These are phyloP conservation scores for Spatulosminthurus flaviceps DNA, from an alignment of 2,888 invertebrate species.

Conservation along the genomic window DNA sequence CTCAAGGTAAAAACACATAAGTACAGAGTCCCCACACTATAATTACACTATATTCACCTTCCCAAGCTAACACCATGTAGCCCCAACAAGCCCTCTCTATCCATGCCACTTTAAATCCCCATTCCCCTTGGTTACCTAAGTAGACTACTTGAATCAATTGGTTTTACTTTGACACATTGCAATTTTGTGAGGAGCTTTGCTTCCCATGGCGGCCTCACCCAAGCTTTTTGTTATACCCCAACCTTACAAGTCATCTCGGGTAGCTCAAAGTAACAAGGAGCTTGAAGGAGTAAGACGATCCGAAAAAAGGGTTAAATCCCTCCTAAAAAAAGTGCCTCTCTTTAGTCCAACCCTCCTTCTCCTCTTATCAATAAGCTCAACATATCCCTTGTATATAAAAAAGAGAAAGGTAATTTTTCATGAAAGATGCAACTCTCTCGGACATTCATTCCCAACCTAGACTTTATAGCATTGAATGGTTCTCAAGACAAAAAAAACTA, in stretches of 20 bases:
- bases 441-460: slow-evolving; percentile 45
- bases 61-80: too few relatives aligned
- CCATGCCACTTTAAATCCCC: slow-evolving; percentile 5
- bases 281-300: background rate
- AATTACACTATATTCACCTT: too few relatives aligned
- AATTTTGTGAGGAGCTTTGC: slow-evolving; percentile 11
- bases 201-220: background rate
- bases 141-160: slow-evolving; percentile 26
- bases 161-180: slow-evolving; percentile 25
- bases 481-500: background rate
- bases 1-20: too few relatives aligned
- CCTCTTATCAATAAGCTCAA: background rate
- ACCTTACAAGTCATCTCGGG: slow-evolving; percentile 14
- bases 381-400: background rate
- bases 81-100: too few relatives aligned
- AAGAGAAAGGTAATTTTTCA: slow-evolving; percentile 28
- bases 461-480: too few relatives aligned
- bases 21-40: background rate
- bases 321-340: background rate
- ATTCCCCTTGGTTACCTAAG: slow-evolving; percentile 21
- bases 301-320: slow-evolving; percentile 15
- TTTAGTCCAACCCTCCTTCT: background rate
- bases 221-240: slow-evolving; percentile 19
- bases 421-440: slow-evolving; percentile 14
- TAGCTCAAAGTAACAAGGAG: slow-evolving; percentile 38